Conservation (phyloP, 2,888 invertebrate genomes). For the Nomada fucata region DNA sequence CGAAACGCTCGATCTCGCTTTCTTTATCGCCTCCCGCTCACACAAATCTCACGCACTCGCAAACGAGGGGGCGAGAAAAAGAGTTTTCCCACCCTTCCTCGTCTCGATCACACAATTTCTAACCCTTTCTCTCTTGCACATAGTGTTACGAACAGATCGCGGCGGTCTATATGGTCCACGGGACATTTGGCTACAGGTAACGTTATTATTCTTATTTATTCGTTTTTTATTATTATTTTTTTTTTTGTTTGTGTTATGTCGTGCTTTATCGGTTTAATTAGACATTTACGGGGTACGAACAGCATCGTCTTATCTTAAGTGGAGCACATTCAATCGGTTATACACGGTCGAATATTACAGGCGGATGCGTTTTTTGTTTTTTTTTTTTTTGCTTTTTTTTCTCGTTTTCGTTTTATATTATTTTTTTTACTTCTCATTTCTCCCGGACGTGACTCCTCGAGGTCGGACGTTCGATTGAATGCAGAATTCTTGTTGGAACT, state of each 20-base stretch:
- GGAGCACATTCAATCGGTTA: conserved; percentile 62
- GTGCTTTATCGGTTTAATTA: conserved; percentile 49
- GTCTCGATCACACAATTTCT: conserved; percentile 43
- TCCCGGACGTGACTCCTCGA: conserved; percentile 55
- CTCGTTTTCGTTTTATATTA: no score
- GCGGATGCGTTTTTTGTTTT: conserved; percentile 17
- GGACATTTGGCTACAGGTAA: conserved; percentile 82
- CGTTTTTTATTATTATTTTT: conserved; percentile 9
- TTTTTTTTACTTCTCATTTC: background rate
- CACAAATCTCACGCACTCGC: conserved; percentile 18
- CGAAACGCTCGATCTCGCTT: conserved; percentile 29
- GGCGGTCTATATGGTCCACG: conserved; percentile 80
- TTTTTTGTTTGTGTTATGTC: conserved; percentile 10
- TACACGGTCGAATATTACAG: conserved; percentile 57
- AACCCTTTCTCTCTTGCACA: conserved; percentile 52
- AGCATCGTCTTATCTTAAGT: conserved; percentile 59
- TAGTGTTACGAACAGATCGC: conserved; percentile 71
- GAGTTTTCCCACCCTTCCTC: background rate
- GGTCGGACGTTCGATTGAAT: background rate
- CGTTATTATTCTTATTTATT: conserved; percentile 60
- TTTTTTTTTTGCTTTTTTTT: background rate
- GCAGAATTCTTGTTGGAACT: background rate
- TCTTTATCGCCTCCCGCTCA: conserved; percentile 45
- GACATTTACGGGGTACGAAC: conserved; percentile 59
- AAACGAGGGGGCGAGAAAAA: background rate